Percentiles rank a stretch among this genome's conserved stretches.
Conservation (phyloP, 2,888 invertebrate genomes). For the Andrena marginata region DNA sequence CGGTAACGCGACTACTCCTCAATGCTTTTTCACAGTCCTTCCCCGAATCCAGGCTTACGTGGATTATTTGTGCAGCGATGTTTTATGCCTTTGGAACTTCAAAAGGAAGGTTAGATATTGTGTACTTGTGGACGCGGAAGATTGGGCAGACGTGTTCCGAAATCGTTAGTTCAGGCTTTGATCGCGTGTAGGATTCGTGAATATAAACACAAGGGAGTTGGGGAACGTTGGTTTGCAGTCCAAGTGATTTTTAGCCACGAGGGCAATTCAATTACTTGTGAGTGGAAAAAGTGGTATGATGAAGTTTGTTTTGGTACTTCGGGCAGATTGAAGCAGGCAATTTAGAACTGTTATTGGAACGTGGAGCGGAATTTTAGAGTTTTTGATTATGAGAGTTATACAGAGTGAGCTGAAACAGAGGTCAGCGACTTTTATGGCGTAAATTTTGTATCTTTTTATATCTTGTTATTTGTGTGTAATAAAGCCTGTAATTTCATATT, state of each 20-base stretch:
- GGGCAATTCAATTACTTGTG: no score
- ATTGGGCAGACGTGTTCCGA: neutral
- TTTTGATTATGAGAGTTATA: no score
- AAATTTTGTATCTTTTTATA: no score
- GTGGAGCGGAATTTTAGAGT: no score
- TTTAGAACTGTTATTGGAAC: no score
- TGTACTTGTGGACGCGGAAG: neutral
- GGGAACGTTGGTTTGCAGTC: neutral
- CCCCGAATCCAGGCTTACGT: neutral
- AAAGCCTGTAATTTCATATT: no score
- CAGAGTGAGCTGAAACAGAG: no score
- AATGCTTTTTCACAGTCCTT: constrained; percentile 29
- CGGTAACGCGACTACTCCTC: constrained; percentile 25
- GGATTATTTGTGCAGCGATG: constrained; percentile 13
- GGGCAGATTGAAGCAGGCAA: neutral
- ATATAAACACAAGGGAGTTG: no score
- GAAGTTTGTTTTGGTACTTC: neutral
- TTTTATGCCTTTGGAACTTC: neutral
- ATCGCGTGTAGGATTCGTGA: no score
- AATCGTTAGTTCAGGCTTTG: no score
- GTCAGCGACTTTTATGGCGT: neutral
- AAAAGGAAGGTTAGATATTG: neutral
- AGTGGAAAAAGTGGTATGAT: no score
- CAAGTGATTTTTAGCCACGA: neutral
- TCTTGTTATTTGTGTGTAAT: no score